Evolutionary conservation across 2,888 invertebrate species (phyloP), one percentile per base, ranked within the genome.

Genomic region (Nezara viridula): DNA sequence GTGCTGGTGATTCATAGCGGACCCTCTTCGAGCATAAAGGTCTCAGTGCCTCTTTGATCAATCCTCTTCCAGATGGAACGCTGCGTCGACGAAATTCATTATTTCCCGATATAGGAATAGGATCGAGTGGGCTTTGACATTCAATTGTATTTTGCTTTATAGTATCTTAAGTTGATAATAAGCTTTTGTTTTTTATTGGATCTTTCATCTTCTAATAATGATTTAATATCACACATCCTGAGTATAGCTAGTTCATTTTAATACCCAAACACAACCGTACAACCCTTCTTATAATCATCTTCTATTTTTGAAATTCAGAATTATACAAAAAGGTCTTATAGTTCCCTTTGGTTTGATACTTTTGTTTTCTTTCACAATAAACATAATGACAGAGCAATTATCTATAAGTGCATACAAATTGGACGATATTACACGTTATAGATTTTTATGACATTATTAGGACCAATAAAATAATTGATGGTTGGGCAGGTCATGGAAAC

Each of bases 91-190:
- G 9, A 73, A 73, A 73, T 37, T 37, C 66, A 73, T 73, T 73
- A 73, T 73, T 73, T 73, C 66, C 66, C 16, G 37, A 73, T 73
- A 73, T 21, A 32, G 66, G 66, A 9, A 73, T 73, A n/a, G 66
- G 32, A 73, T 37, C 27, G 66, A 19, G 19, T 66, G 2, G 32
- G 27, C 32, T 73, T 73, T 73, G 19, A 37, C 66, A 73, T 73
- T 73, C 66, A 37, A 73, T 73, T 73, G 32, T 73, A 37, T 73
- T 73, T 37, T 2, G 16, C 6, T 37, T 19, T 21, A 19, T 19
- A 27, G 19, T 73, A 73, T 32, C 12, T 21, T 21, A 21, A 5
- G 10, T 32, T 9, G 32, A 21, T 19, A 73, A 37, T 73, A 21
- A 37, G 6, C 66, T 73, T 73, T 37, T 37, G 32, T 73, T 73